Conservation (phyloP, 2,797 vertebrate genomes). For the Lophotriccus pileatus region DNA sequence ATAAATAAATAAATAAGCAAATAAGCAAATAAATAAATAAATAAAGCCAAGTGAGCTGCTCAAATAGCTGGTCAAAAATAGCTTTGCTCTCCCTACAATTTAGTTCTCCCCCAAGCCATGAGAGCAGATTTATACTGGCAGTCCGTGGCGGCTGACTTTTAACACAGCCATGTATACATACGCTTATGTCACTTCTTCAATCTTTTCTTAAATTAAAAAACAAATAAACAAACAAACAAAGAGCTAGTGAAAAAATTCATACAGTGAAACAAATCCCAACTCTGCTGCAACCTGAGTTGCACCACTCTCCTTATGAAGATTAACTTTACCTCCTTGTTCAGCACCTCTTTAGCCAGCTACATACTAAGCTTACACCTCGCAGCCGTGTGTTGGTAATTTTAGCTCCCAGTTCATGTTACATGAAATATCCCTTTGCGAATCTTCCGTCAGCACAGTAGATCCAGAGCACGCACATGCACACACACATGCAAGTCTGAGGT, state of each 20-base stretch:
- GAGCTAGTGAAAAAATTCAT: not conserved
- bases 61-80: constrained; percentile 68
- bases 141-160: not conserved
- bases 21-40: not conserved
- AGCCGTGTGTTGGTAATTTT: not conserved
- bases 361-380: not conserved
- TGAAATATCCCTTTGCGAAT: not conserved
- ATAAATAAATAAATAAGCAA: not conserved
- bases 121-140: constrained; percentile 27
- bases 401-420: not conserved
- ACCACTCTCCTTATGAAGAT: not conserved
- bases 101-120: constrained; percentile 24
- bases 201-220: not conserved
- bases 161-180: not conserved
- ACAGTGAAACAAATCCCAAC: not conserved
- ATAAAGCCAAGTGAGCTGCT: not conserved
- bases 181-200: not conserved
- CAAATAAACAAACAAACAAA: not conserved
- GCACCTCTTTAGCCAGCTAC: not conserved
- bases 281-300: not conserved
- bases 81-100: constrained; percentile 50
- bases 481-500: not conserved
- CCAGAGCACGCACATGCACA: not conserved
- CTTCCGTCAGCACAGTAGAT: not conserved
- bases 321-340: constrained; percentile 26